These are phyloP conservation scores for Sclerodermus sp. DNA, from an alignment of 2,888 invertebrate species.

Conservation along the genomic window DNA sequence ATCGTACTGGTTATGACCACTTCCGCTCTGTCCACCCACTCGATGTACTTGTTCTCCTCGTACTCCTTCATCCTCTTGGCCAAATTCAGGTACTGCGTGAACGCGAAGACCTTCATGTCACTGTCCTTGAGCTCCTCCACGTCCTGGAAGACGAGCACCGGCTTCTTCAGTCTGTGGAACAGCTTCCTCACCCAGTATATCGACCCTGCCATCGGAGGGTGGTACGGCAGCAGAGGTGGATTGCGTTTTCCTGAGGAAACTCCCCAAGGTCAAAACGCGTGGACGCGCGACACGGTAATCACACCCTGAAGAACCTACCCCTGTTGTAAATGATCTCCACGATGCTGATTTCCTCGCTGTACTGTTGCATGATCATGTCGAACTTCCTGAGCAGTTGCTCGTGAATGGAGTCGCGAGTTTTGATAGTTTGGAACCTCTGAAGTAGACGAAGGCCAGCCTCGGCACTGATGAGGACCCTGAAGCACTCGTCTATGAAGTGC, in stretches of 20 bases:
- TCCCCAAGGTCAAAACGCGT: too few species aligned
- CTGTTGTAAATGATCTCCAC: conserved; percentile 71
- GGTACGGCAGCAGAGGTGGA: conserved; percentile 74
- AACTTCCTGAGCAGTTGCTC: conserved; percentile 78
- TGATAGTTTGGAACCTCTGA: conserved; percentile 76
- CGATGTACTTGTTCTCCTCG: conserved; percentile 71
- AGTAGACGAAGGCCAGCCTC: conserved; percentile 81
- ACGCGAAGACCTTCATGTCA: conserved; percentile 74
- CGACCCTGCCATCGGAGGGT: conserved; percentile 80
- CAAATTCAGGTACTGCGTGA: conserved; percentile 75
- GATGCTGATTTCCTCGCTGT: conserved; percentile 76
- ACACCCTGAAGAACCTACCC: too few species aligned
- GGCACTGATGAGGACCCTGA: conserved; percentile 77
- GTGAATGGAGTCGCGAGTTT: conserved; percentile 74
- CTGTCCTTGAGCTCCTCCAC: conserved; percentile 73
- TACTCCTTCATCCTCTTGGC: conserved; percentile 75
- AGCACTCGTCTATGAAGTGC: conserved; percentile 83
- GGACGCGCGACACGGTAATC: too few species aligned
- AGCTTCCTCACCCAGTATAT: conserved; percentile 85
- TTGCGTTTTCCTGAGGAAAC: conserved; percentile 67
- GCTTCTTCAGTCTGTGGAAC: conserved; percentile 76
- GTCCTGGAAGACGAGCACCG: conserved; percentile 77
- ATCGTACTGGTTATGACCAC: conserved; percentile 68
- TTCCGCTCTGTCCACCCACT: conserved; percentile 71
- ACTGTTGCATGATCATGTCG: conserved; percentile 81